phyloP scores from a whole-genome alignment of 2,113 vertebrate genomes.

The Marmota flaviventris region DNA sequence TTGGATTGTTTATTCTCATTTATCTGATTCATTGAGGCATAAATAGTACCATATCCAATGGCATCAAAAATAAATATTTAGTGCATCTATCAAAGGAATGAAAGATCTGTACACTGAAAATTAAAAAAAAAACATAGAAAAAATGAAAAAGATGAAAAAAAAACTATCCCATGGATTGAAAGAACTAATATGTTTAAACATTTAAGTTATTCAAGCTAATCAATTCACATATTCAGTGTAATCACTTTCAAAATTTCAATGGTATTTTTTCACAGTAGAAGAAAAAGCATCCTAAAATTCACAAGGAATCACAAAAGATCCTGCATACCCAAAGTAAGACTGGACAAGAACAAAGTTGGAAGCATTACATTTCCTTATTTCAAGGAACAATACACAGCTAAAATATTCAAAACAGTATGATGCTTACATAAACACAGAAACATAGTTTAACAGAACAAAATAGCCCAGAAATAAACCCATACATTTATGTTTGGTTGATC shows the following conservation, averaged over 20 bases:
- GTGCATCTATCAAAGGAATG: background rate
- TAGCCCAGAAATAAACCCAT: background rate
- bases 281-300: background rate
- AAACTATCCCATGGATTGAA: background rate
- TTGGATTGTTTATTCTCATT: background rate
- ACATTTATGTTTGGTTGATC: background rate
- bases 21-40: background rate
- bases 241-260: background rate
- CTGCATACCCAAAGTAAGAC: too few relatives aligned
- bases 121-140: background rate
- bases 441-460: background rate
- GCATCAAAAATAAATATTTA: background rate
- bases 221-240: too few relatives aligned
- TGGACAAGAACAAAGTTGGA: background rate
- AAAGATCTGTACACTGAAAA: background rate
- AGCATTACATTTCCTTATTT: background rate
- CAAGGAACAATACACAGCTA: background rate
- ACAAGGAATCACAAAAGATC: background rate
- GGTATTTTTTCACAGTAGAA: background rate
- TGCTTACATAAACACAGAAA: too few relatives aligned
- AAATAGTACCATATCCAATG: background rate
- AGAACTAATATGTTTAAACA: background rate
- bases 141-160: background rate
- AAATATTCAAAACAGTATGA: background rate
- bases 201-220: background rate